Evolutionary conservation across 2,888 invertebrate genomes (phyloP), one percentile per base, ranked within the genome.

Genomic region (Diabrotica balteata): DNA sequence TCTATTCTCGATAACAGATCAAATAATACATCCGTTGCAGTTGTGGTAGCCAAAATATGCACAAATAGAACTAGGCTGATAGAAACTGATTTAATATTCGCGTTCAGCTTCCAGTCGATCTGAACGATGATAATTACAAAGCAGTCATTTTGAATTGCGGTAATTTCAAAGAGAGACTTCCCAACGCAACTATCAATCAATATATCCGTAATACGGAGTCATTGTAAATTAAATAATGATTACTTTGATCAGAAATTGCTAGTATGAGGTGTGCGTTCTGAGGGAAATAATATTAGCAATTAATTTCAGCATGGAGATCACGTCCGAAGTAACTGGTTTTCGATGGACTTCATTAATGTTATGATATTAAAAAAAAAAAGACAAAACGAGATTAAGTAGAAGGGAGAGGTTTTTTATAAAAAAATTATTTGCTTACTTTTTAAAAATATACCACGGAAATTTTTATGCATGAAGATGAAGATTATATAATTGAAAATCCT

Each of bases 191-290:
- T 66, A 70, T 66, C 69, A 66, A 71, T 72, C 70, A 71, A 71
- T 69, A 69, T 65, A 69, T 72, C 70, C 72, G 70, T 71, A 67
- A 71, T 69, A 63, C 72, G 64, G 66, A 72, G 65, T 70, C 70
- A 75, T 69, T 76, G 73, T 68, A 76, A 76, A 76, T 76, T 76
- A 75, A 75, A 76, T 76, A 76, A 75, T 75, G 73, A 74, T 67
- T 69, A 72, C 72, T 72, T 74, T 69, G 71, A 63, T 69, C 57
- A 69, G 66, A 75, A 75, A 76, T 76, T 74, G 74, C 69, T 72
- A 55, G 72, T 63, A 69, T 55, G 73, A 74, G 71, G 75, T 76
- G 76, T 74, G 75, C 67, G 67, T 70, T 72, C 66, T 62, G 67
- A 68, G 57, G 70, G 63, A 72, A 70, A 66, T 71, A 72, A 64